Base-by-base conservation (phyloP, 1,140 invertebrate species). In the Ips typographus region DNA sequence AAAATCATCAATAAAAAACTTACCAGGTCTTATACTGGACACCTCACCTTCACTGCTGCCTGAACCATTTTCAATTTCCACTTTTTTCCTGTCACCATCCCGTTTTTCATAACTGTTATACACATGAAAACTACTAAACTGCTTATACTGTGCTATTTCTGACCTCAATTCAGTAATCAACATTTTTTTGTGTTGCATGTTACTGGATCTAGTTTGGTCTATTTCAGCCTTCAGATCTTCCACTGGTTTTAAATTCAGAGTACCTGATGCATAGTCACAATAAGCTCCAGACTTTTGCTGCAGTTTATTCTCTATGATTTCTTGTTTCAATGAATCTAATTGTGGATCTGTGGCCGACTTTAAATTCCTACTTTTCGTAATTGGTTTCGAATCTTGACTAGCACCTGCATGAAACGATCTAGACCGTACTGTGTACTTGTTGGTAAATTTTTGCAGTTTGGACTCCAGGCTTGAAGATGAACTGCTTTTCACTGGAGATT, bases 91-190 rank as follows among this genome's bases (percentile, higher is more conserved):
- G 2, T 49, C 22, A 49, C 1, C 0, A 49, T 49, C 44, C 1
- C 44, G 7, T 3, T 3, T 22, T 49, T 49, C 44, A 49, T 49
- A 22, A 2, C 3, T 49, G 2, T 49, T 49, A 49, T 49, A 49
- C 44, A 49, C 3, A 1, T 49, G 2, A 49, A 49, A 49, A 6
- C 22, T 49, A 49, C 22, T 49, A 3, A 49, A 49, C 44, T 49
- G 44, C 44, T 49, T 49, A 3, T 49, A 49, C 3, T 49, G 44
- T 8, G 44, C 7, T 8, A 49, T 49, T 3, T 49, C 44, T 8
- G 44, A 49, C 3, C 44, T 49, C 44, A 49, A 49, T 49, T 49
- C 44, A 8, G 44, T 49, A 49, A 49, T 49, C 44, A 49, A 22
- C 44, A 49, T 49, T 49, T 49, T 49, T 2, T 49, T 49, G 1